These are phyloP conservation scores for Cecropterus lyciades DNA, from an alignment of 1,140 invertebrate genomes.

Conservation along the genomic window DNA sequence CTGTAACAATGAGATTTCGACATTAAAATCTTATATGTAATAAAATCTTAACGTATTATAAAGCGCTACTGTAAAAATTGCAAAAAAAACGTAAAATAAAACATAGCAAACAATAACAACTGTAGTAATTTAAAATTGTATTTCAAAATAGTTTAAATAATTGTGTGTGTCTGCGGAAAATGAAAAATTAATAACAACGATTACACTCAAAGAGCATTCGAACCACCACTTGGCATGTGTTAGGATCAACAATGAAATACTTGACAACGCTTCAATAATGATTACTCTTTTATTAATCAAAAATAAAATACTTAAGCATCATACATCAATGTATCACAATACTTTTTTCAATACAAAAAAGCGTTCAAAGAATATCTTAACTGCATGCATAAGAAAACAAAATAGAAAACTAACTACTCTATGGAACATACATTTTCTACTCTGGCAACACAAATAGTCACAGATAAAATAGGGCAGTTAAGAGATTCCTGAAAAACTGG, in stretches of 20 bases:
- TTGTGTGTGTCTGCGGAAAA: too few relatives aligned
- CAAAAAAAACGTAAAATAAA: too few relatives aligned
- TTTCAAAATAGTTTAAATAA: too few relatives aligned
- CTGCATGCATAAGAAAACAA: constrained; percentile 34
- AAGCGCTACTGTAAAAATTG: too few relatives aligned
- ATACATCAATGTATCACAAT: constrained; percentile 79
- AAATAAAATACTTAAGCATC: constrained; percentile 73
- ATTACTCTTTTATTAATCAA: constrained; percentile 78
- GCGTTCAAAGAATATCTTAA: constrained; percentile 52
- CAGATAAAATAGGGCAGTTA: constrained; percentile 38
- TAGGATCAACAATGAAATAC: constrained; percentile 76
- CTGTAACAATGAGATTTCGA: too few relatives aligned
- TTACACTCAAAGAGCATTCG: constrained; percentile 25
- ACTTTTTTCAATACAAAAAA: constrained; percentile 64
- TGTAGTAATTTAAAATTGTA: too few relatives aligned
- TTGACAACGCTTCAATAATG: constrained; percentile 64
- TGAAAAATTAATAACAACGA: too few relatives aligned
- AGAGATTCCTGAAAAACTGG: constrained; percentile 38
- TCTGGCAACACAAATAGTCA: constrained; percentile 13
- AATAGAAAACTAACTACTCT: constrained; percentile 26
- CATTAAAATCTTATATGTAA: too few relatives aligned
- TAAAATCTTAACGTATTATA: too few relatives aligned
- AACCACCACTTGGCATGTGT: constrained; percentile 46
- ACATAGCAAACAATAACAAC: too few relatives aligned
- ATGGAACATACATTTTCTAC: constrained; percentile 25